phyloP scores from a whole-genome alignment of 2,113 vertebrate species.

The Pseudopipra pipra region DNA sequence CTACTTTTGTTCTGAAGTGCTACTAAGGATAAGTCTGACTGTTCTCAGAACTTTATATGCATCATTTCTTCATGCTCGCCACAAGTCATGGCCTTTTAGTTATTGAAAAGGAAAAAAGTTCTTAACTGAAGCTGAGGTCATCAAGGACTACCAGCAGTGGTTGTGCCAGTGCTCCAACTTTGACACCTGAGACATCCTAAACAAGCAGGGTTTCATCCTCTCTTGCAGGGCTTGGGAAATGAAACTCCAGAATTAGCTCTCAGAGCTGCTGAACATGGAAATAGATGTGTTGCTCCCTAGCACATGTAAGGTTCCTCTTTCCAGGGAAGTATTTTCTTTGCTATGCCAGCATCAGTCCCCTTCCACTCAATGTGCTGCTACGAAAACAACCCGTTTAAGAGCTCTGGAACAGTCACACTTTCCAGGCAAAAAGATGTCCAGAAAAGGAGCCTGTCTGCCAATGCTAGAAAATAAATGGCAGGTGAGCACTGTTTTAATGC shows the following conservation, averaged over 20 bases:
- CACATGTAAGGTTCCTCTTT: rapidly evolving
- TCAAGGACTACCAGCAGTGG: not conserved
- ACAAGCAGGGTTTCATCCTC: not conserved
- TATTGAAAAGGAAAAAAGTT: not conserved
- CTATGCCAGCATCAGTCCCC: not conserved
- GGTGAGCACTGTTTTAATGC: not conserved
- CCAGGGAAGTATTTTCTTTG: not conserved
- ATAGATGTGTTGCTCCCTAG: not conserved
- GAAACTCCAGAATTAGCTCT: not conserved
- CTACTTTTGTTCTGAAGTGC: not conserved
- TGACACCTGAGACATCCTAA: not conserved
- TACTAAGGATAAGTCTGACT: not conserved
- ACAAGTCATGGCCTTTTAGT: not conserved
- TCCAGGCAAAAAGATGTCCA: not conserved
- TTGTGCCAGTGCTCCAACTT: not conserved
- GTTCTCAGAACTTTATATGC: not conserved
- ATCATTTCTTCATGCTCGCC: not conserved
- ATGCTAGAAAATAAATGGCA: not conserved
- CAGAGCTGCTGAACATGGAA: not conserved
- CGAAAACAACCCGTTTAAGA: not conserved
- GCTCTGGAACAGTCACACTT: not conserved
- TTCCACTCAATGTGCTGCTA: not conserved
- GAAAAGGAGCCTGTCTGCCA: not conserved
- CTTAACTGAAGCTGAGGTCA: not conserved
- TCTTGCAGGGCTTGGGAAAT: not conserved